Evolutionary conservation across 2,888 invertebrate genomes (phyloP).

Genomic region (Deladenus siricidicola): DNA sequence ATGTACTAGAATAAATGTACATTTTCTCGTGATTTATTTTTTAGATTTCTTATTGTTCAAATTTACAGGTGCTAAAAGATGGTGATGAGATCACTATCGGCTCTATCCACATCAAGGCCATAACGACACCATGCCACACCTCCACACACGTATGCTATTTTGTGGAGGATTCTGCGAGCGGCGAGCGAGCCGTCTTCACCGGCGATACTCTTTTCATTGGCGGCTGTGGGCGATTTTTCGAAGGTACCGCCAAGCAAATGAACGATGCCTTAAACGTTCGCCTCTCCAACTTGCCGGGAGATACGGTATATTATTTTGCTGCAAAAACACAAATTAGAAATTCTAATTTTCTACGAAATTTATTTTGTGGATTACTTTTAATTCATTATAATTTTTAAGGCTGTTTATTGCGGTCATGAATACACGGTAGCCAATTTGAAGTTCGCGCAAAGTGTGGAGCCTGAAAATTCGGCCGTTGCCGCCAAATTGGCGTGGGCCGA

Average conservation of each 20-base stretch:
- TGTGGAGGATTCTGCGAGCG: constrained; percentile 59
- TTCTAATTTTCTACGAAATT: too few relatives aligned
- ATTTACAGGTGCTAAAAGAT: constrained; percentile 4
- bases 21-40: too few relatives aligned
- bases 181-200: constrained; percentile 74
- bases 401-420: constrained; percentile 94
- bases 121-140: constrained; percentile 93
- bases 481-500: constrained; percentile 37
- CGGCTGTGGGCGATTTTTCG: constrained; percentile 95
- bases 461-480: constrained; percentile 62
- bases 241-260: constrained; percentile 93
- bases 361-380: too few relatives aligned
- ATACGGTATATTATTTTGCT: constrained; percentile 61
- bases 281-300: constrained; percentile 71
- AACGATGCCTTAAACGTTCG: constrained; percentile 71
- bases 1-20: too few relatives aligned
- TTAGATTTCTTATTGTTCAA: too few relatives aligned
- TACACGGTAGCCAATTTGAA: constrained; percentile 82
- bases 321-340: too few relatives aligned
- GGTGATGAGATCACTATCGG: constrained; percentile 25
- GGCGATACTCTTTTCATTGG: constrained; percentile 91
- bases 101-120: constrained; percentile 63
- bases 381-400: constrained; percentile 58
- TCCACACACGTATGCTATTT: constrained; percentile 85
- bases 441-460: constrained; percentile 79